Evolutionary conservation across 2,888 invertebrate genomes (phyloP), one percentile per base, ranked within the genome.

Genomic region (Drosophila emarginata): DNA sequence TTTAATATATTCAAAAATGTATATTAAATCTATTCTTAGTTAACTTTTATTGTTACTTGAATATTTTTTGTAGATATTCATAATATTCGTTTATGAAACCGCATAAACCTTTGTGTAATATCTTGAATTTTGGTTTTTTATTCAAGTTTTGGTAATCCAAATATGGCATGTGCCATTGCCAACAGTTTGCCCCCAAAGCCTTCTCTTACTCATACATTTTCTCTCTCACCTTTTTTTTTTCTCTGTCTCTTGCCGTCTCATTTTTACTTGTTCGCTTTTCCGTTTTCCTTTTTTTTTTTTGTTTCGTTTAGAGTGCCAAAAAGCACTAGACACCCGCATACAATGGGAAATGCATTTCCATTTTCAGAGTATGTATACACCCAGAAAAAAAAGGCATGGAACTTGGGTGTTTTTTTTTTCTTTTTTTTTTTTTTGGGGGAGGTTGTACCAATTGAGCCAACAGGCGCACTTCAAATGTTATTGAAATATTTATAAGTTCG

Each of bases 401-500:
- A 21, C 54, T 18, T 11, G 11, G 53, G 21, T 61, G 52, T 36
- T 14, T 9, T 9, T 32, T 32, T 32, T 32, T 32, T 28, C 5
- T 51, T 18, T 28, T 28, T 28, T 32, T 32, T 32, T 32, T 32
- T 32, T 1, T 7, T 7, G 9, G 32, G 32, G 32, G 32, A 32
- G 62, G 64, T 36, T 40, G 56, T 15, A 37, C 21, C 64, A 68
- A 65, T 69, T 60, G 64, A 70, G 58, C 66, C 72, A 70, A 57
- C 64, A 69, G 78, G 71, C 76, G 83, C 77, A 83, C 82, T 85
- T 74, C 82, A 80, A 89, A 87, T 82, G 82, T 78, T 85, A 85
- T 87, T 85, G 85, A 89, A 85, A 85, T 85, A 85, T 85, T 85
- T 85, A 87, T 85, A 89, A 87, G 89, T 84, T 76, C 86, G 88